Evolutionary conservation across 37 sponge, comb jelly and placozoan species (phyloP).

Genomic region (Beroe ovata): DNA sequence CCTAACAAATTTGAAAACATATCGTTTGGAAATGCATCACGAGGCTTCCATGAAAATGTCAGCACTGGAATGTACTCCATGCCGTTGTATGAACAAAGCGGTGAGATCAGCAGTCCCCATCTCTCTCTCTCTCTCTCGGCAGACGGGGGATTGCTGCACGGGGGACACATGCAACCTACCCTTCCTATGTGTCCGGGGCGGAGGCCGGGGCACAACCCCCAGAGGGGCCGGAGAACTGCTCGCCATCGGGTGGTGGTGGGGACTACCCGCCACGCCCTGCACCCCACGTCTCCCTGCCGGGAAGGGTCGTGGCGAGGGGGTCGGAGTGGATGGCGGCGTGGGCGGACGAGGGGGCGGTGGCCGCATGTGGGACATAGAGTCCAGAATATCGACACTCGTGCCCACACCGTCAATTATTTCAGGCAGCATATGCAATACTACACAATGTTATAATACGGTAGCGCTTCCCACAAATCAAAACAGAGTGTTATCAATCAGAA

Average conservation of each 20-base stretch:
- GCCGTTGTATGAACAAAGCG: too few relatives aligned
- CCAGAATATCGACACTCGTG: slow-evolving; percentile 47
- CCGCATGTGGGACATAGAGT: slow-evolving; percentile 24
- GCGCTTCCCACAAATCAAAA: too few relatives aligned
- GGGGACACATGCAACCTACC: slow-evolving; percentile 65
- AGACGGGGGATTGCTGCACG: too few relatives aligned
- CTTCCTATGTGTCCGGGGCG: slow-evolving; percentile 51
- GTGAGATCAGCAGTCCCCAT: too few relatives aligned
- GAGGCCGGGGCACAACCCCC: slow-evolving; percentile 61
- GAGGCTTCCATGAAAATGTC: too few relatives aligned
- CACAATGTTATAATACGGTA: background rate
- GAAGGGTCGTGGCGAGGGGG: background rate
- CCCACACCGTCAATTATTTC: slow-evolving; percentile 60
- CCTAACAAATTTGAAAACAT: too few relatives aligned
- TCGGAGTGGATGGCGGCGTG: slow-evolving; percentile 4
- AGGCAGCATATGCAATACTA: slow-evolving; percentile 64
- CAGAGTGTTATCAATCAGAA: background rate
- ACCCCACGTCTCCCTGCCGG: slow-evolving; percentile 24
- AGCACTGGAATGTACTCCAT: too few relatives aligned
- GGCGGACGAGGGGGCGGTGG: slow-evolving; percentile 19
- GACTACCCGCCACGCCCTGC: background rate
- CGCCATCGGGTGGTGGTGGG: background rate
- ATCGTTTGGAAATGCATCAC: too few relatives aligned
- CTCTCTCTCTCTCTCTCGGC: too few relatives aligned
- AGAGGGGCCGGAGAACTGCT: background rate